Evolutionary conservation across 2,888 invertebrate species (phyloP).

Genomic region (Melanophora roralis): DNA sequence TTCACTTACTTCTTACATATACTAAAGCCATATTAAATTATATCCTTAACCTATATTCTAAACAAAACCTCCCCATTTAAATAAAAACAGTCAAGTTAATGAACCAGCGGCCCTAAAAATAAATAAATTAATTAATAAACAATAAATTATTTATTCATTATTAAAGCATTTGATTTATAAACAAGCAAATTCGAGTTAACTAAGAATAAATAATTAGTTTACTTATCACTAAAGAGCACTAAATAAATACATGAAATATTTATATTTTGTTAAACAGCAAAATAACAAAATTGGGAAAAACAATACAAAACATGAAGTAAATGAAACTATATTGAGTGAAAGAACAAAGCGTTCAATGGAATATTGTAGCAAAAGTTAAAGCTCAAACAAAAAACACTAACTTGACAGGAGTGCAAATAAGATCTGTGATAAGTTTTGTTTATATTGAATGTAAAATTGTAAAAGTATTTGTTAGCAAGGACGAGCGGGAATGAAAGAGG

Average conservation of each 20-base stretch:
- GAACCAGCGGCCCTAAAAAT: neutral
- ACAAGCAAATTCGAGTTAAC: conserved; percentile 61
- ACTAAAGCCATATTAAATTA: no score
- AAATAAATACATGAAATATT: no score
- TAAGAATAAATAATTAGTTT: conserved; percentile 61
- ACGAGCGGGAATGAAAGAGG: neutral
- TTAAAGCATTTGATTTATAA: conserved; percentile 55
- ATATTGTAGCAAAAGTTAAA: conserved; percentile 35
- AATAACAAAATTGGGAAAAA: neutral
- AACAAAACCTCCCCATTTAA: neutral
- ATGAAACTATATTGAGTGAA: neutral
- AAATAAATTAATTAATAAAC: neutral
- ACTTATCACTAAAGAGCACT: conserved; percentile 52
- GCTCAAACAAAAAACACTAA: conserved; percentile 18
- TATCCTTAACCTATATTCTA: no score
- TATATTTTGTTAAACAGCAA: no score
- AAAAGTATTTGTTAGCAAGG: neutral
- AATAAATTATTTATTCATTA: conserved; percentile 51
- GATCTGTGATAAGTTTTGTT: neutral
- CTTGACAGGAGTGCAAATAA: conserved; percentile 1
- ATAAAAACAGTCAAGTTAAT: neutral
- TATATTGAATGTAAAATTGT: neutral
- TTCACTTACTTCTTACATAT: no score
- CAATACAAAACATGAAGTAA: neutral
- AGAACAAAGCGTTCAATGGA: conserved; percentile 9